phyloP scores from a whole-genome alignment of 2,113 vertebrate genomes.

The Oostethus manadensis region DNA sequence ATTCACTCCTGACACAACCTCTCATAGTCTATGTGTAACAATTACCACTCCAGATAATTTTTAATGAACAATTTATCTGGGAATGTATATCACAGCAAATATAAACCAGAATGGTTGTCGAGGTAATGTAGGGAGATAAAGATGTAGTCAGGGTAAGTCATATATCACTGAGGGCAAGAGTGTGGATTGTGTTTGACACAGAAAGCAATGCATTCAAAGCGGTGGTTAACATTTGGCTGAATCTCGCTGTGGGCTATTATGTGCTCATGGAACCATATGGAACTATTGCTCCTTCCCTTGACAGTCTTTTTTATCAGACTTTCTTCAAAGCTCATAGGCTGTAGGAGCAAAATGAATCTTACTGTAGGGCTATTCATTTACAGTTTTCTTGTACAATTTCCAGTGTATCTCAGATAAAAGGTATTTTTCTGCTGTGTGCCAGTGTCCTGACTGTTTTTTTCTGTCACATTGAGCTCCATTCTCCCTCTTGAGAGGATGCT shows the following conservation, averaged over 20 bases:
- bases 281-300: slow-evolving; percentile 30
- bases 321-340: slow-evolving; percentile 19
- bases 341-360: slow-evolving; percentile 24
- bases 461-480: slow-evolving; percentile 36
- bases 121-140: slow-evolving; percentile 32
- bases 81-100: neutral
- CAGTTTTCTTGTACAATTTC: slow-evolving; percentile 13
- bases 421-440: slow-evolving; percentile 18
- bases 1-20: neutral
- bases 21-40: neutral
- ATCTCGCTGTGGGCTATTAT: slow-evolving; percentile 38
- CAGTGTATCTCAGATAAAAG: slow-evolving; percentile 11
- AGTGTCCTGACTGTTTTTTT: slow-evolving; percentile 16
- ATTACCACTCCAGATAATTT: neutral
- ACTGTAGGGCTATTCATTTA: slow-evolving; percentile 28
- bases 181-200: slow-evolving; percentile 27
- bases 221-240: slow-evolving; percentile 33
- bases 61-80: neutral
- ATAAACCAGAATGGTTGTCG: slow-evolving; percentile 29
- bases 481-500: slow-evolving; percentile 30
- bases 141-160: slow-evolving; percentile 31
- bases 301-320: slow-evolving; percentile 38
- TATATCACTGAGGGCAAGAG: slow-evolving; percentile 30
- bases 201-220: slow-evolving; percentile 36
- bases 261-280: slow-evolving; percentile 47